Percentiles rank a stretch among this genome's conserved stretches.
These are phyloP conservation scores for Epistrophe grossulariae DNA, from an alignment of 2,888 invertebrate genomes.

Conservation along the genomic window DNA sequence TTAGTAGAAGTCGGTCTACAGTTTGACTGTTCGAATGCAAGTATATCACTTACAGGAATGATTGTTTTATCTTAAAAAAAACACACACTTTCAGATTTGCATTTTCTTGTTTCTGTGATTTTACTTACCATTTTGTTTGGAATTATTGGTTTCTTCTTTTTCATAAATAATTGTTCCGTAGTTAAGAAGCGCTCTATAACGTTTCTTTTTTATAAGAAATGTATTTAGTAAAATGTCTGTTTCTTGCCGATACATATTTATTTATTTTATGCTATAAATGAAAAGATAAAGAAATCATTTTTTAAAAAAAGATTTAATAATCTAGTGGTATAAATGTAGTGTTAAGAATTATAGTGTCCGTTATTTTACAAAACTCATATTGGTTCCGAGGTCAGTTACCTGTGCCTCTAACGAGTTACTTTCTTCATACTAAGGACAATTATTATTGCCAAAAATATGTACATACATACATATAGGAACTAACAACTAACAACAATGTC, in stretches of 20 bases:
- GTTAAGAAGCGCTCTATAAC: conserved; percentile 87
- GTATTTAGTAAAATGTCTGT: conserved; percentile 84
- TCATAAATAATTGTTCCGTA: conserved; percentile 87
- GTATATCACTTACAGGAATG: conserved; percentile 85
- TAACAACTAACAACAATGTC: no score
- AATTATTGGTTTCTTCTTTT: conserved; percentile 78
- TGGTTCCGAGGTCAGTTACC: no score
- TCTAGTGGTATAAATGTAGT: no score
- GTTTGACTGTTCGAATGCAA: conserved; percentile 82
- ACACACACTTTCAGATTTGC: conserved; percentile 8
- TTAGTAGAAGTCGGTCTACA: neutral
- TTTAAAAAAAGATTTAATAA: no score
- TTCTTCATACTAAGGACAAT: no score
- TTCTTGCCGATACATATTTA: conserved; percentile 47
- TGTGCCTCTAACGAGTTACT: no score
- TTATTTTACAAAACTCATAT: no score
- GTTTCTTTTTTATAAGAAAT: conserved; percentile 87
- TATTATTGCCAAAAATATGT: no score
- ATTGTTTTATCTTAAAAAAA: conserved; percentile 84
- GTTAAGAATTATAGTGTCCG: no score
- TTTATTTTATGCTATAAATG: conserved; percentile 4
- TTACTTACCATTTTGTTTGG: conserved; percentile 75
- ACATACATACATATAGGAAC: no score
- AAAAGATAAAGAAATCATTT: no score
- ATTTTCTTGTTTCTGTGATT: neutral